Base-by-base conservation (phyloP, 2,888 invertebrate genomes). In the Nezara viridula region DNA sequence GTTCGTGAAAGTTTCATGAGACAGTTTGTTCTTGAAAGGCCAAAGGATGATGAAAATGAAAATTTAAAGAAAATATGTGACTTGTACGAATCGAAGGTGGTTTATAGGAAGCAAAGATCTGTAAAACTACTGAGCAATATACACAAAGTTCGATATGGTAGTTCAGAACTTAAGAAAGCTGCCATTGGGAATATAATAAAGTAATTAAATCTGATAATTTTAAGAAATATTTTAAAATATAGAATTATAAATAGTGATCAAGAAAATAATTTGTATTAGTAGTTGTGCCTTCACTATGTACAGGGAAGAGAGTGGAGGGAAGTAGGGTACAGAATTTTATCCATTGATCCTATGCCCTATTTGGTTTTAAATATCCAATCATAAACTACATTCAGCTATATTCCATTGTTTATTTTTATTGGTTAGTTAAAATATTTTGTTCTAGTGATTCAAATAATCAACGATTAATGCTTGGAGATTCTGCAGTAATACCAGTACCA, bases 1-100 rank as follows among this genome's bases (percentile, higher is more conserved):
- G 97, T 98, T 6, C 95, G 99, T 73, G 99, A 99, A 93, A 99
- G 99, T 91, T 99, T 99, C 93, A 99, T 99, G 97, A 95, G 98
- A 14, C 98, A 99, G 93, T 99, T 99, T 93, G 97, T 98, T 1
- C 96, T 96, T 91, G 98, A 98, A 92, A 95, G 96, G 89, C 85
- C 86, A 24, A 97, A 97, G 92, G 96, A 96, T 49, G 97, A 97
- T 89, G 97, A 97, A 92, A 95, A 95, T 91, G 95, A 94, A 85
- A 94, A 93, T 86, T 93, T 93, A 32, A 93, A 93, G 91, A 94
- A 92, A 90, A 91, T 92, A 21, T 92, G 92, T 89, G 96, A 96
- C 92, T 94, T 95, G 32, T 95, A 95, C 92, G 96, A 96, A 92
- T 95, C 95, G 0, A 96, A 96, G 92, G 95, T 96, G 89, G 95